Percentiles rank a stretch among this genome's conserved stretches.
phyloP scores from a whole-genome alignment of 2,888 invertebrate genomes.

The Conchocele bisecta region DNA sequence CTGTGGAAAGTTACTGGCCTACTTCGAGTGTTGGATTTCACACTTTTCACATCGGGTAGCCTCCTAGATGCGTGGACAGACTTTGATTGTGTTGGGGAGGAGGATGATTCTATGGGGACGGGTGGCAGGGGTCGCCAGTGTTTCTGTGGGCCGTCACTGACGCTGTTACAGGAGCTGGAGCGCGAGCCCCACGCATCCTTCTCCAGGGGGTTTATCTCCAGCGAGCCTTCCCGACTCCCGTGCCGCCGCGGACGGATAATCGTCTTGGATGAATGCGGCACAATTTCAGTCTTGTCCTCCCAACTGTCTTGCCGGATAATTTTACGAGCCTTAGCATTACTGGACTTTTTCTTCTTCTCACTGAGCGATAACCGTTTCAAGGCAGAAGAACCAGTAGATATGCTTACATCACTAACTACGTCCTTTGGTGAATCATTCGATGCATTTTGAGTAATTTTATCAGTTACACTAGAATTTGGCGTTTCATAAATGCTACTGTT shows the following conservation, averaged over 20 bases:
- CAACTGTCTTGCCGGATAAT: constrained; percentile 43
- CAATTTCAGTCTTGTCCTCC: constrained; percentile 26
- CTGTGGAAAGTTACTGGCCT: constrained; percentile 62
- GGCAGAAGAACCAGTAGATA: constrained; percentile 1
- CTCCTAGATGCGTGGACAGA: constrained; percentile 55
- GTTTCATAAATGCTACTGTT: constrained; percentile 71
- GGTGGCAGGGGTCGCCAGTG: constrained; percentile 63
- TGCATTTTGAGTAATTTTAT: constrained; percentile 36
- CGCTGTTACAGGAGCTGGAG: constrained; percentile 52
- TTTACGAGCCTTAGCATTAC: constrained; percentile 41
- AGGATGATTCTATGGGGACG: constrained; percentile 53
- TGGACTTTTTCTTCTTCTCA: constrained; percentile 46
- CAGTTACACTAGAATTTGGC: constrained; percentile 66
- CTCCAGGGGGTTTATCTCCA: constrained; percentile 49
- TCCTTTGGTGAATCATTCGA: constrained; percentile 4
- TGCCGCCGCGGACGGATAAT: constrained; percentile 47
- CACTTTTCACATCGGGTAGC: constrained; percentile 56
- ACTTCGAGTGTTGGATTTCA: constrained; percentile 43
- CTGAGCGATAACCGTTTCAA: constrained; percentile 17
- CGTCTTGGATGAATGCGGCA: constrained; percentile 43
- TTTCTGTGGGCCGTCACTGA: constrained; percentile 44
- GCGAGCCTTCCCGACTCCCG: constrained; percentile 51
- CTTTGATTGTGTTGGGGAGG: constrained; percentile 52
- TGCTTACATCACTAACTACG: constrained; percentile 6
- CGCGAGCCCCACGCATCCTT: constrained; percentile 56